Base-by-base conservation (phyloP, 2,797 vertebrate genomes). In the Myotis pilosus region DNA sequence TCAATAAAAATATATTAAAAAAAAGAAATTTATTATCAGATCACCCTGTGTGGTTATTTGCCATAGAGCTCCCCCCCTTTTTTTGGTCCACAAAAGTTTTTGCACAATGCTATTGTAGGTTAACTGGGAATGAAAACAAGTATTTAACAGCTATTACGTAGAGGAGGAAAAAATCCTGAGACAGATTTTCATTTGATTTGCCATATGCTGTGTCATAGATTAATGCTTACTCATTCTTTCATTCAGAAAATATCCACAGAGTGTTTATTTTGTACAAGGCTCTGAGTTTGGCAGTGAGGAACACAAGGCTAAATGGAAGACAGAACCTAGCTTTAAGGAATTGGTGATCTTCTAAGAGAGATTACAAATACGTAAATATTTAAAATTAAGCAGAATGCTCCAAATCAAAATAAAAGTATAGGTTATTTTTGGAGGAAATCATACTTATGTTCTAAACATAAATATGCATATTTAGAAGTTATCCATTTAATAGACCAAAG, bases 401-500 rank as follows among this genome's bases (percentile, higher is more conserved):
- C 33, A 76, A 94, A 44, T 81, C 30, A 86, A 88, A 96, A 85
- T 78, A 62, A 62, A 92, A 90, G 60, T 38, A 82, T 36, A 94
- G 57, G 72, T 81, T 68, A 76, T 38, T 86, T 94, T 74, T 76
- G 66, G 83, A 92, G 30, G 60, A 92, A 89, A 75, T 92, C 36
- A 85, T 62, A 36, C 12, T 81, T 85, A 55, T 2, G 25, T 88
- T 66, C 16, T 80, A 64, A 89, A 95, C 62, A 80, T n/a, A 62
- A 87, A 71, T 10, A 92, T 92, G 5, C 25, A 94, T 30, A 33
- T 72, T 97, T 96, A 93, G 66, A 89, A 89, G 68, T 94, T 89
- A 69, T 15, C 19, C 6, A 22, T 80, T 94, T 72, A 85, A 64
- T 17, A 93, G 89, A 41, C 22, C 10, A 90, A 95, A 83, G n/a